Base-by-base conservation (phyloP, 2,113 vertebrate species). In the Oreochromis aureus region DNA sequence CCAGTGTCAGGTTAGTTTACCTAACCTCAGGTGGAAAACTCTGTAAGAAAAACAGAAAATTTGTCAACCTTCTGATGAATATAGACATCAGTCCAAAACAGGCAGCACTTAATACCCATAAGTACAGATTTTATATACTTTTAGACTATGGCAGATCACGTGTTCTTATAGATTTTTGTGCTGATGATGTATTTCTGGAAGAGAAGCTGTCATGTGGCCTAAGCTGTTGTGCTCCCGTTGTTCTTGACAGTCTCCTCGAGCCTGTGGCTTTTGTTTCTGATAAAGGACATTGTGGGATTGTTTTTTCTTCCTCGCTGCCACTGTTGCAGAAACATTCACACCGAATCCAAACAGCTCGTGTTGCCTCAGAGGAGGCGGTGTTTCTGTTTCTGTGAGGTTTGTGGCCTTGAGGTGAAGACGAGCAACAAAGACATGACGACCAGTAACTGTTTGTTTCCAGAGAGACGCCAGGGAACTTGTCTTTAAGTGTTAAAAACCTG, bases 1-100 rank as follows among this genome's bases (percentile, higher is more conserved):
- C 89, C 96, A 96, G 97, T 97, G 96, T 94, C 98, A 98, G 97
- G 98, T 99, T 96, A 10, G 59, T 85, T 6, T 9, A 69, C 13
- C 10, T 53, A 5, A 30, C 12, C 24, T 76, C 66, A 58, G 39
- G 5, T 46, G 18, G 27, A 39, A 22, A 53, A 53, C 10, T 69
- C 13, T 48, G 5, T 3, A 15, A 15, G 3, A 15, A 2, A 41
- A 69, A 41, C 63, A 22, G 34, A 69, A 69, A 41, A 22, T 22
- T 2, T 41, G 63, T 69, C 63, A 39, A 22, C 34, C 19, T n/a
- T 39, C 39, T 69, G 61, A n/a, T 39, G 34, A 69, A 69, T 12
- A 71, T 44, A n/a, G 34, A 71, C 7, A 4, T 44, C 36, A 24
- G 36, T 71, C 39, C 7, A 71, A 71, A 24, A 18, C 61, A 66